Evolutionary conservation across 1,140 invertebrate species (phyloP).

Genomic region (Magallana angulata): DNA sequence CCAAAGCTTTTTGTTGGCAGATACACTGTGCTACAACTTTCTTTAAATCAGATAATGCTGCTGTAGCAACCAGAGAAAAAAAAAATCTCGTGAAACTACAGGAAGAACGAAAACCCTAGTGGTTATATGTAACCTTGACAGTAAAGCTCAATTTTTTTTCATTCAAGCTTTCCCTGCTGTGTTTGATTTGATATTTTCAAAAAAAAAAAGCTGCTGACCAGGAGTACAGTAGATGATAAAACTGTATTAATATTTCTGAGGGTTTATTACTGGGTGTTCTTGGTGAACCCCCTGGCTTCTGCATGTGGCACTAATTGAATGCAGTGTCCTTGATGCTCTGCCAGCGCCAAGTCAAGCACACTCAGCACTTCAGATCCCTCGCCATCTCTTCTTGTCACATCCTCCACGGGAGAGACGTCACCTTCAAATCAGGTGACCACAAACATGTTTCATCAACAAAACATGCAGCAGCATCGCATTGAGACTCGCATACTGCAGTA

Average conservation of each 20-base stretch:
- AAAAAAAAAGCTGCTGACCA: too few species aligned
- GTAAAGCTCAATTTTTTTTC: too few species aligned
- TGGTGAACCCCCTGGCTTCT: background rate
- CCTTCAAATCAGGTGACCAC: slow-evolving; percentile 5
- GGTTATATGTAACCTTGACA: slow-evolving; percentile 7
- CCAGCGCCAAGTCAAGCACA: background rate
- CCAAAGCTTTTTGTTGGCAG: too few species aligned
- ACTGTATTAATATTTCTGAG: too few species aligned
- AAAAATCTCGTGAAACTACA: background rate
- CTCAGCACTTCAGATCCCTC: background rate
- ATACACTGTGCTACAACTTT: background rate
- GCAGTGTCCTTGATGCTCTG: background rate
- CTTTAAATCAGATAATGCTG: background rate
- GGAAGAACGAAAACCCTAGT: background rate
- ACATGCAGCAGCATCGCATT: background rate
- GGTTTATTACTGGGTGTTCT: background rate
- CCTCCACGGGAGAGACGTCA: background rate
- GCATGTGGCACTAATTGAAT: background rate
- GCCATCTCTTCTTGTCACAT: background rate
- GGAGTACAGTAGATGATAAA: too few species aligned
- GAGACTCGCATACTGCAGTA: background rate
- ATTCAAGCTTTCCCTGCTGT: too few species aligned
- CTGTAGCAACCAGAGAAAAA: background rate
- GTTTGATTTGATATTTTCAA: too few species aligned
- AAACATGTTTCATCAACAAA: slow-evolving; percentile 22